Base-by-base conservation (phyloP, 1,140 invertebrate species). In the Coelopa frigida region DNA sequence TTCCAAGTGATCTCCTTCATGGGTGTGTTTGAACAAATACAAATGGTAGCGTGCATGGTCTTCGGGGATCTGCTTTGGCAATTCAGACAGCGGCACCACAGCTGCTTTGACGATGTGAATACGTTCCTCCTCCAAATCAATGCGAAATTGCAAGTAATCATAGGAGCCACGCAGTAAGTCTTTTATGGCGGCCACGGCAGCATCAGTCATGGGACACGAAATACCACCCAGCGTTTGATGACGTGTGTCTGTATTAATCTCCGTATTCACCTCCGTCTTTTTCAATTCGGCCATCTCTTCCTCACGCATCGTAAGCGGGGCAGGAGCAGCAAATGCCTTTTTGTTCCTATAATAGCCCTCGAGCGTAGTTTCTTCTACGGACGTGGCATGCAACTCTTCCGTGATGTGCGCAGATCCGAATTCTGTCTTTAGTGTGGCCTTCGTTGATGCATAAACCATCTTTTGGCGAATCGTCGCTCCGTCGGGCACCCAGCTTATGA, bases 371-470 rank as follows among this genome's bases (percentile, higher is more conserved):
- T 97, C 94, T 45, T 84, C 82, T 75, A 91, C 63, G 1, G 51
- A 48, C 14, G 59, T 70, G 27, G 56, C 58, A 48, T 70, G 68
- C 36, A 66, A 44, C 41, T 64, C 60, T 39, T 67, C 60, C 58
- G 89, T 89, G 50, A 99, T 94, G 91, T 96, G 67, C 76, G 88
- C 45, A 73, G 85, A 70, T 75, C 81, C 64, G 77, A 99, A 99
- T 72, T 98, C 93, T 57, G 84, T 85, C 72, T 98, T 99, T 2
- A 99, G 72, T 2, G 95, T 99, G 3, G 96, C 92, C 37, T 97
- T 94, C 1, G 96, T 99, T 0, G 94, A 97, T 0, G 96, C 96
- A 70, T 98, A 98, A 24, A 99, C 75, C 96, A 99, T 99, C 74
- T 99, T 99, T 59, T 98, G 85, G 49, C 94, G 77, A 4, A 94